Conservation (phyloP, 92 coral and sea anemone species). For the Heteractis magnifica region DNA sequence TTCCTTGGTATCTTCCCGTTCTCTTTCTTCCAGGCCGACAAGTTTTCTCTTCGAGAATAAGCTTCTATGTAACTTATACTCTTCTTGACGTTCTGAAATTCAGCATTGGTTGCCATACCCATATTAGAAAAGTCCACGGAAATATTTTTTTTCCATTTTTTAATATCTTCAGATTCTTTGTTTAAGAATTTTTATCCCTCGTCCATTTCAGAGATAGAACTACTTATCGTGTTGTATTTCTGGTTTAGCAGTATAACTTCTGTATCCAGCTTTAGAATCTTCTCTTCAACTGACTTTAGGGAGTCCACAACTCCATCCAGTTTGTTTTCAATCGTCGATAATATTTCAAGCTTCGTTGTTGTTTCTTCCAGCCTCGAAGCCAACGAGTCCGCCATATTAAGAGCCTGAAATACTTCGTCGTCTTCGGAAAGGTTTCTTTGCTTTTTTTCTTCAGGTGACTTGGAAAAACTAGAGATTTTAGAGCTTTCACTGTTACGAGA, state of each 20-base stretch:
- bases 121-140: neutral
- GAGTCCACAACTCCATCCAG: neutral
- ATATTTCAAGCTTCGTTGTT: neutral
- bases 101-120: neutral
- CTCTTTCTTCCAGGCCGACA: neutral
- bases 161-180: neutral
- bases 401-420: neutral
- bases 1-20: neutral
- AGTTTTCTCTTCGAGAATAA: neutral
- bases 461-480: too few species aligned
- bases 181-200: neutral
- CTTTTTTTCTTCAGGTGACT: neutral
- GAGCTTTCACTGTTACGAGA: too few species aligned
- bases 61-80: slow-evolving; percentile 1
- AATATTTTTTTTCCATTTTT: neutral
- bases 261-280: neutral
- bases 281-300: neutral
- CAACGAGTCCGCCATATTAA: neutral
- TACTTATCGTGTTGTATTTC: neutral
- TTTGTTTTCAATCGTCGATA: neutral
- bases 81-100: neutral
- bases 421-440: neutral
- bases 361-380: neutral
- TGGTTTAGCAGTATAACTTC: neutral
- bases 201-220: neutral